Conservation (phyloP, 2,113 vertebrate genomes). For the Galeopterus variegatus region DNA sequence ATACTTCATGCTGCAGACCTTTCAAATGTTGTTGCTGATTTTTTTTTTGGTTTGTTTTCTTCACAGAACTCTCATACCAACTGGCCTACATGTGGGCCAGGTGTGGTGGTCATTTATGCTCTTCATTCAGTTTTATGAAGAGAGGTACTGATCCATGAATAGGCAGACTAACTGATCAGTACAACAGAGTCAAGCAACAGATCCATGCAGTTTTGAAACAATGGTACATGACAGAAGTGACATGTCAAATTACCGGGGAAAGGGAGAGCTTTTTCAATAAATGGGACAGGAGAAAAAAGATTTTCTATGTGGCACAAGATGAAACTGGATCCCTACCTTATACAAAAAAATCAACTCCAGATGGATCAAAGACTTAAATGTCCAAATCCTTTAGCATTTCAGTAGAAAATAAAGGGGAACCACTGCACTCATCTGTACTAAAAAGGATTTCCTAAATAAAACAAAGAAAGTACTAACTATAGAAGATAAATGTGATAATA, state of each 20-base stretch:
- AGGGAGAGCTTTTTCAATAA: constrained; percentile 21
- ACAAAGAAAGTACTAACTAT: not conserved
- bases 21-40: not conserved
- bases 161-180: not conserved
- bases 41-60: not conserved
- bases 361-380: constrained; percentile 33
- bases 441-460: not conserved
- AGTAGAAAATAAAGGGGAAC: constrained; percentile 33
- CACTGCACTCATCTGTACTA: not conserved
- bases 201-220: not conserved
- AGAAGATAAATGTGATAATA: not conserved
- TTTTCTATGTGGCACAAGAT: constrained; percentile 34
- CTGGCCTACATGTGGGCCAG: not conserved
- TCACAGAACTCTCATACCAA: not conserved
- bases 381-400: not conserved
- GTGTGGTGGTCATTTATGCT: not conserved
- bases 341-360: not conserved
- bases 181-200: constrained; percentile 20
- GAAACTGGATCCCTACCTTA: not conserved
- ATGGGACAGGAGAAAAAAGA: not conserved
- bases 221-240: not conserved
- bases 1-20: not conserved
- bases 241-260: not conserved
- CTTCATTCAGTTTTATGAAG: not conserved
- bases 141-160: not conserved